A percentile compares a stretch with the other conserved stretches of the same genome.
phyloP scores from a whole-genome alignment of 2,797 vertebrate genomes.

The Gallirallus australis region DNA sequence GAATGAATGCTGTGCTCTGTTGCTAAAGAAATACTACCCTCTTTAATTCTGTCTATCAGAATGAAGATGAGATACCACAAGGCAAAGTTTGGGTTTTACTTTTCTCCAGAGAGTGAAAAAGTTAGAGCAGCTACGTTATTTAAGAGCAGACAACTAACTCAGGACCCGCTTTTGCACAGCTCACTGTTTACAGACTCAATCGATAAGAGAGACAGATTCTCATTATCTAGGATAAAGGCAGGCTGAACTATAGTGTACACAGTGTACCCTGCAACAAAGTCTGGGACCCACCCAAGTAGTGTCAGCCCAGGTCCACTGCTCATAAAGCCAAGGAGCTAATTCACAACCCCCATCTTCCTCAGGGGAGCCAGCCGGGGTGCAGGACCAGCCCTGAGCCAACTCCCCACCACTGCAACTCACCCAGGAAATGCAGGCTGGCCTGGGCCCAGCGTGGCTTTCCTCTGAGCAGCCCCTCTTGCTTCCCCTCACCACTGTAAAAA shows the following conservation, averaged over 20 bases:
- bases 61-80: background rate
- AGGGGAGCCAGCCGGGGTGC: rapidly evolving
- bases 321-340: background rate
- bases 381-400: background rate
- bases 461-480: background rate
- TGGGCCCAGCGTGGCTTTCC: background rate
- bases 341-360: background rate
- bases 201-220: background rate
- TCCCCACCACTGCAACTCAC: background rate
- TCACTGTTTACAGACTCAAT: background rate
- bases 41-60: background rate
- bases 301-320: background rate
- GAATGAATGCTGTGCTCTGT: background rate
- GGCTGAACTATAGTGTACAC: background rate
- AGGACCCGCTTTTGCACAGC: background rate
- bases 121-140: background rate
- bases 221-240: background rate
- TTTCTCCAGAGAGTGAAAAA: background rate
- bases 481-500: background rate
- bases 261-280: background rate
- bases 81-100: background rate
- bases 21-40: background rate
- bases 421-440: background rate
- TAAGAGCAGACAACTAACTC: background rate
- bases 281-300: background rate